Base-by-base conservation (phyloP, 2,888 invertebrate species). In the Euphydryas editha region DNA sequence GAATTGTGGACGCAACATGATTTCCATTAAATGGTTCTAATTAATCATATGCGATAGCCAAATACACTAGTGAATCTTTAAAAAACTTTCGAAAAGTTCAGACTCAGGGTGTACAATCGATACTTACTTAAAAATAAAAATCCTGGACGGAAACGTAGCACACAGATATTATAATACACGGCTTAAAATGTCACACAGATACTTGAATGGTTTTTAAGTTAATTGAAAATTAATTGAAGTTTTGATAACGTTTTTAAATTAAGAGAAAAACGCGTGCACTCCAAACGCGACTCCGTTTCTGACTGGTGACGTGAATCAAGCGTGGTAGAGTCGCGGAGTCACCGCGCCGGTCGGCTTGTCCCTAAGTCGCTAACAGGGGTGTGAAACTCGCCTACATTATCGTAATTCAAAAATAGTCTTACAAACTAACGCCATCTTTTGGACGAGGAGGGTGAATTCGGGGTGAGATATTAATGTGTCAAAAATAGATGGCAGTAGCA, bases 281-380 rank as follows among this genome's bases (percentile, higher is more conserved):
- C 76, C 47, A 72, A 65, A 71, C 76, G 78, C 75, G 74, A 73
- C 71, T 70, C 76, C 72, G 72, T 72, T 71, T 79, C 80, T 79
- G 79, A 89, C 89, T 88, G 83, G 80, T 83, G 81, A 82, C 83
- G 84, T 83, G 79, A 75, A 75, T 62, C 68, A 69, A 73, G 75
- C 77, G 76, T 76, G 81, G 72, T 70, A 68, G 70, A 72, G 68
- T 73, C 71, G 68, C 30, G 6, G 30, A n/a, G n/a, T n/a, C 24
- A 6, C 70, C 76, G 83, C 79, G 87, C 81, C 81, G 84, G 83
- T 75, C 77, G 73, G 65, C 68, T 72, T 64, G 62, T 56, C 70
- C 67, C 66, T 65, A 46, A 67, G 68, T 69, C 65, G 58, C 71
- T 42, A 70, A n/a, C n/a, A n/a, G n/a, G n/a, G n/a, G n/a, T n/a